A percentile compares a stretch with the other conserved stretches of the same genome.
These are phyloP conservation scores for Lepas anatifera DNA, from an alignment of 2,888 invertebrate species.

Conservation along the genomic window DNA sequence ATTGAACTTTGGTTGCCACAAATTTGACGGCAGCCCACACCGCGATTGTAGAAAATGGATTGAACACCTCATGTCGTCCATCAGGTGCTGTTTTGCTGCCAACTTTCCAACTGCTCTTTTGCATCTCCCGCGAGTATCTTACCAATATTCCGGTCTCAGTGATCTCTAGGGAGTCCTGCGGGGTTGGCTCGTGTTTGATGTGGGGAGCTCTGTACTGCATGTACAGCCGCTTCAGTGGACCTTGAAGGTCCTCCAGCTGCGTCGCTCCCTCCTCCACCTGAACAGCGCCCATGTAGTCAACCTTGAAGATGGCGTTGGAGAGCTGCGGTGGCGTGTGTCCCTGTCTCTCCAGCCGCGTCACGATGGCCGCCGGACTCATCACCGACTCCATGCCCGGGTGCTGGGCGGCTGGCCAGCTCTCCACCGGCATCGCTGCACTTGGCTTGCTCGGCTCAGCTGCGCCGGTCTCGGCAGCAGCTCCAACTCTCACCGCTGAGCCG, in stretches of 20 bases:
- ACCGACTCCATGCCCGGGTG: not conserved
- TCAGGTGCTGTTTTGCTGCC: too few relatives aligned
- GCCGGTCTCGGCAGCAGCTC: not conserved
- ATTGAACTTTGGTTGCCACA: conserved; percentile 41
- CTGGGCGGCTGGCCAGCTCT: not conserved
- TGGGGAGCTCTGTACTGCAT: conserved; percentile 39
- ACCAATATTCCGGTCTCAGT: conserved; percentile 32
- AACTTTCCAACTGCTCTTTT: too few relatives aligned
- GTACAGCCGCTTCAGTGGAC: conserved; percentile 62
- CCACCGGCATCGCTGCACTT: not conserved
- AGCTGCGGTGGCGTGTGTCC: not conserved
- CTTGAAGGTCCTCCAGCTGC: conserved; percentile 67
- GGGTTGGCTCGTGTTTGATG: conserved; percentile 37
- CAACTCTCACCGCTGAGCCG: not conserved
- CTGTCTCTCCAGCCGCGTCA: not conserved
- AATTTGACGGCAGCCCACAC: conserved; percentile 88
- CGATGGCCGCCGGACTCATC: not conserved
- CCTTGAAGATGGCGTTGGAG: conserved; percentile 30
- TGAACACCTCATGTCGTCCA: conserved; percentile 41
- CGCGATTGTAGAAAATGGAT: conserved; percentile 79
- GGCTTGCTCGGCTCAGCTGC: not conserved
- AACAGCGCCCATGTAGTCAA: conserved; percentile 70
- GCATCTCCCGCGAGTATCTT: conserved; percentile 20
- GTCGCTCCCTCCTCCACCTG: conserved; percentile 55
- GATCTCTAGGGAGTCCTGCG: conserved; percentile 49